Evolutionary conservation across 2,888 invertebrate species (phyloP), one percentile per base, ranked within the genome.

Genomic region (Drosophila imparisetae): DNA sequence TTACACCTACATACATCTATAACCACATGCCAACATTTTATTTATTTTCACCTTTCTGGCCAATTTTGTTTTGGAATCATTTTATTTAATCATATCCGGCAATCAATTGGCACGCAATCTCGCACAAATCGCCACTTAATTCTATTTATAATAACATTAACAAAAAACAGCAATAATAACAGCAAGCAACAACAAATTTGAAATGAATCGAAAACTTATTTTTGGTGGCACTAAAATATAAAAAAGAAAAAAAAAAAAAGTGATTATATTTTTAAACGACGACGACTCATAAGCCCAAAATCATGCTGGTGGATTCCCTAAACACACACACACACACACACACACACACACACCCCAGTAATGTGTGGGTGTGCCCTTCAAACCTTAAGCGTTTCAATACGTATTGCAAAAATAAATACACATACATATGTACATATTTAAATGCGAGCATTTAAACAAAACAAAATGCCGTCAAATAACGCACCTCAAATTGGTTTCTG

Each of bases 91-190:
- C 81, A 86, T 85, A 84, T 89, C 85, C 89, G 89, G 81, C 87
- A 84, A 85, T 85, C 89, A 86, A 85, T 85, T 89, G 87, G 87
- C 89, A 85, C 89, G 71, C 87, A 89, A 81, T 85, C 85, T 77
- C 75, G 65, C 83, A 78, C 89, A 83, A 86, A 83, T 84, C 83
- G 85, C 89, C 85, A 85, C 89, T 89, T 85, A 84, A 81, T 84
- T 89, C 89, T 85, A 85, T 85, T 89, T 85, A 75, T 85, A 85
- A 79, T 86, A 79, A 83, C 64, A 83, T 83, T 81, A 67, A 67
- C 55, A 67, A 53, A 62, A 48, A 72, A 21, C 21, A 45, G 21
- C 75, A 66, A 54, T 32, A 72, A 68, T 40, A 58, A 64, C 57
- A 70, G 66, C 62, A 72, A 71, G 68, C 62, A 72, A 54, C 63